Evolutionary conservation across 2,888 invertebrate genomes (phyloP).

Genomic region (Caenorhabditis sp.): DNA sequence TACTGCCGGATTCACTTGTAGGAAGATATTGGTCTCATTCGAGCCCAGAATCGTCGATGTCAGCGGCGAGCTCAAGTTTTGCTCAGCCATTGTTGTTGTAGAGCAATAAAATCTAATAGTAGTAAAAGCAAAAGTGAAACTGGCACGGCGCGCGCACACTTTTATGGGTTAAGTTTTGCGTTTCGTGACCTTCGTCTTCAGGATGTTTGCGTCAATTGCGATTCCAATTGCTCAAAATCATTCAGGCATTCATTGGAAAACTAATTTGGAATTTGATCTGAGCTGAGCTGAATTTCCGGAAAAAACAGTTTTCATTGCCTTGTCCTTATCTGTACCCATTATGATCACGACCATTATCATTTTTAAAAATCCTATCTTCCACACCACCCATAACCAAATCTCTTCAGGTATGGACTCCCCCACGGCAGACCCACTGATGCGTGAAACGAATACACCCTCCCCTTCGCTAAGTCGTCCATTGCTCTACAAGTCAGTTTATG

Average conservation of each 20-base stretch:
- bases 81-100: too few relatives aligned
- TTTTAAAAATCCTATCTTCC: too few relatives aligned
- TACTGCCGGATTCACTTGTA: constrained; percentile 62
- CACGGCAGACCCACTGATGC: constrained; percentile 48
- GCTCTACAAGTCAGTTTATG: constrained; percentile 47
- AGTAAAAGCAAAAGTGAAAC: constrained; percentile 6
- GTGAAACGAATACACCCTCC: constrained; percentile 50
- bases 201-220: constrained; percentile 39
- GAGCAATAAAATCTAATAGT: constrained; percentile 38
- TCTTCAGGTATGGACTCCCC: constrained; percentile 43
- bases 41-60: constrained; percentile 48
- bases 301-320: too few relatives aligned
- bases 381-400: too few relatives aligned
- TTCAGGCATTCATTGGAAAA: constrained; percentile 14
- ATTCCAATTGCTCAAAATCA: constrained; percentile 9
- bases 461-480: constrained; percentile 33
- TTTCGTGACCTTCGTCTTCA: background rate
- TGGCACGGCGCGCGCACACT: too few relatives aligned
- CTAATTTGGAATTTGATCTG: too few relatives aligned
- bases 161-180: constrained; percentile 27
- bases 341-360: too few relatives aligned
- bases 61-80: constrained; percentile 31
- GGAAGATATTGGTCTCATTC: constrained; percentile 55
- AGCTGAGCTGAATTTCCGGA: too few relatives aligned
- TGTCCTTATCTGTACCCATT: too few relatives aligned